Base-by-base conservation (phyloP, 1,140 invertebrate genomes). In the Penaeus chinensis region DNA sequence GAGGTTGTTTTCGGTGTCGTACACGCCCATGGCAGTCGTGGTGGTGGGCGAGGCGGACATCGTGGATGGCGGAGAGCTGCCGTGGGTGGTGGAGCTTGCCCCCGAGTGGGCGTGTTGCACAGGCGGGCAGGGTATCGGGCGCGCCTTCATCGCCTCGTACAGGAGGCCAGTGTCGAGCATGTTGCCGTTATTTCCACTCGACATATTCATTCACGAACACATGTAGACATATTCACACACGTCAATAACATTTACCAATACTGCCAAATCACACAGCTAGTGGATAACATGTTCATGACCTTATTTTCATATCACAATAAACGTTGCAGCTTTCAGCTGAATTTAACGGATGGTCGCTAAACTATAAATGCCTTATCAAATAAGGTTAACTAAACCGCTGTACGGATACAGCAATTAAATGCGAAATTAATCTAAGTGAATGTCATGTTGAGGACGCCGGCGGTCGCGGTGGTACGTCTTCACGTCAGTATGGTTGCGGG, bases 71-170 rank as follows among this genome's bases (percentile, higher is more conserved):
- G 71, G 42, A 22, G 71, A 37, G 71, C 27, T 74, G n/a, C 27
- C 27, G 71, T 27, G 42, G 74, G 65, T 61, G 47, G 81, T 32
- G 10, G 47, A 19, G 54, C 24, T 65, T 13, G 80, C 24, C n/a
- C 62, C 63, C 20, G 83, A 62, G 63, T 83, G 81, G 81, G 81
- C 62, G 79, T 89, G 88, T 19, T 77, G 42, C 66, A 84, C 88
- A 24, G 76, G 60, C 42, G 83, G 69, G 71, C 78, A 63, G 65
- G 78, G 78, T 27, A 81, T 82, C 3, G 83, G 82, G 66, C 78
- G 78, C 22, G 86, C 82, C 83, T 89, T 89, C 88, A 89, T 85
- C 42, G 84, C 88, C 84, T 89, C 88, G 71, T 89, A 89, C 62
- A 89, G 61, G 32, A 82, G 80, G 83, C 82, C 83, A 74, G 88